Conservation (phyloP, 2,797 vertebrate species). For the Pteronotus mesoamericanus region DNA sequence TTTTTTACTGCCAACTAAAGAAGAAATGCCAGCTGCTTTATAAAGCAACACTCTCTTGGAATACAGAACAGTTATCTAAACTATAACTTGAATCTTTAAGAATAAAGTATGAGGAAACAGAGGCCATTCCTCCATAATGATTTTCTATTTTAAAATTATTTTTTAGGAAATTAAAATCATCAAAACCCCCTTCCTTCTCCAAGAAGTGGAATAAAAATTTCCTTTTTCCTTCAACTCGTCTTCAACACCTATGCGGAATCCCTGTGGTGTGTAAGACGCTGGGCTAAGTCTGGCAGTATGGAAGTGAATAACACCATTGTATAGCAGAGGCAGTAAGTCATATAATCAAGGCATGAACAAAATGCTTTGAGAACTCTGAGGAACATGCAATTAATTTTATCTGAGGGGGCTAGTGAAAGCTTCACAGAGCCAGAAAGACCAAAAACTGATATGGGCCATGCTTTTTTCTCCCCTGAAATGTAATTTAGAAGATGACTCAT, state of each 20-base stretch:
- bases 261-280: neutral
- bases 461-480: neutral
- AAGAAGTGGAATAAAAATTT: neutral
- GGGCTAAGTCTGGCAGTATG: neutral
- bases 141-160: neutral
- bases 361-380: neutral
- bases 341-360: neutral
- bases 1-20: neutral
- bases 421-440: neutral
- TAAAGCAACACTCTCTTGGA: neutral
- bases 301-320: neutral
- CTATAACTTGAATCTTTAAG: neutral
- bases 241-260: neutral
- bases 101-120: neutral
- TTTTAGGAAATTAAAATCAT: neutral
- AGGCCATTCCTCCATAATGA: neutral
- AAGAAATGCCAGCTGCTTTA: neutral
- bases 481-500: neutral
- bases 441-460: neutral
- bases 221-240: neutral
- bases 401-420: neutral
- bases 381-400: neutral
- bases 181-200: neutral
- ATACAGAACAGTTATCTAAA: neutral
- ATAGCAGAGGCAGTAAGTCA: neutral